phyloP scores from a whole-genome alignment of 2,113 vertebrate species.

The Empidonax alnorum region DNA sequence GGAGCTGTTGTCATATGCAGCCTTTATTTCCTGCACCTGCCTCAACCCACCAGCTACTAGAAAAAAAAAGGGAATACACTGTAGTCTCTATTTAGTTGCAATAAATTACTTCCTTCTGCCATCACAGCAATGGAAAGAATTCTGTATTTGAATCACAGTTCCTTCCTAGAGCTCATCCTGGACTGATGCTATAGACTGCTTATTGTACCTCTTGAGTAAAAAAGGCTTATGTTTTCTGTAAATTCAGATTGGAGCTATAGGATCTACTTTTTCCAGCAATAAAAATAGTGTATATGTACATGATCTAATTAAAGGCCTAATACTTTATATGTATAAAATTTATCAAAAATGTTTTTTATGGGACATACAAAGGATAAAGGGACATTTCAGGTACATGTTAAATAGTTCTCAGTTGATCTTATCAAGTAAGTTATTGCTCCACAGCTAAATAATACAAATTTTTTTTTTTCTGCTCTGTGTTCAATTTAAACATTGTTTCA shows the following conservation, averaged over 20 bases:
- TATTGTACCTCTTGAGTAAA: not conserved
- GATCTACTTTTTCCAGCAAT: not conserved
- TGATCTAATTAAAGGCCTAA: not conserved
- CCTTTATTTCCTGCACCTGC: slow-evolving; percentile 5
- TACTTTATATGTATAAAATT: not conserved
- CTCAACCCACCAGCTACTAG: not conserved
- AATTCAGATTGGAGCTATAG: not conserved
- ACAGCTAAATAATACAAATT: not conserved
- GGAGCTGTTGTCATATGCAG: not conserved
- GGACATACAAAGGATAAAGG: not conserved
- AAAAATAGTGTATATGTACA: not conserved
- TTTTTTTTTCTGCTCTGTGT: not conserved
- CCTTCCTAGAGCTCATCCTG: not conserved
- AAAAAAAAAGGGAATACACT: not conserved
- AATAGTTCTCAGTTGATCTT: not conserved
- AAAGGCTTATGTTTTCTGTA: not conserved
- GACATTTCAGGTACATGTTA: not conserved
- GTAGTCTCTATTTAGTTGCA: slow-evolving; percentile 8
- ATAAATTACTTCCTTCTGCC: not conserved
- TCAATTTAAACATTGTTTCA: not conserved
- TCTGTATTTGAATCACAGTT: not conserved
- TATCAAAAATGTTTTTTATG: not conserved
- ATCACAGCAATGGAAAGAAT: not conserved
- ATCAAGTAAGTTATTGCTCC: not conserved
- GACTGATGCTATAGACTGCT: not conserved